Evolutionary conservation across 2,797 vertebrate genomes (phyloP), one percentile per base, ranked within the genome.

Genomic region (Gymnothorax javanicus): DNA sequence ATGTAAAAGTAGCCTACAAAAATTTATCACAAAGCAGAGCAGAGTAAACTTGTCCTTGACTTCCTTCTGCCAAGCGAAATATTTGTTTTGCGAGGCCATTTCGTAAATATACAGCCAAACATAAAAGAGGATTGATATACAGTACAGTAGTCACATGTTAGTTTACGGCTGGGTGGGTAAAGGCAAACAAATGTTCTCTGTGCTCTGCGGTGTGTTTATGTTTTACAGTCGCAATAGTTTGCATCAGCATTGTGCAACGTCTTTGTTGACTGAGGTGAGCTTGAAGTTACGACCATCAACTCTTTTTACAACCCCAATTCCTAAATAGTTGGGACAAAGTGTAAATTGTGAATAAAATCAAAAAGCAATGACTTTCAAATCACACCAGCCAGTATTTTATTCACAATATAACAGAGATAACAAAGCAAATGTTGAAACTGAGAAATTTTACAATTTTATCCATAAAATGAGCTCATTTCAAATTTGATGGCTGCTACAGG

Each of bases 141-240:
- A 15, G 71, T 43, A 43, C 33, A 43, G 33, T 75, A 54, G 75
- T 79, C 75, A 79, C 75, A 79, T 54, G 75, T 54, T n/a, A 54
- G 17, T 54, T 17, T 79, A 54, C 82, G 89, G 33, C 86, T 2
- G 9, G 84, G 25, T 33, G 20, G 3, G 9, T 23, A 1, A 23
- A 83, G 77, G 56, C 27, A 69, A 64, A 83, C 64, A 75, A 83
- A 79, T 54, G 62, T 52, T 15, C 11, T 1, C 23, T 82, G 58
- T 67, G 11, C 13, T 64, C 81, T 64, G 87, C 43, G 33, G 69
- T 83, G 69, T 73, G 27, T 59, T 13, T 86, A 89, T 89, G 87
- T 89, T 33, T 88, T 91, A 92, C 85, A 64, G 88, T 88, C 87
- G 84, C 86, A 15, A 50, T 4, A 43, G 2, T 79, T 54, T 79